Evolutionary conservation across 2,888 invertebrate genomes (phyloP).

Genomic region (Bombylius discolor): DNA sequence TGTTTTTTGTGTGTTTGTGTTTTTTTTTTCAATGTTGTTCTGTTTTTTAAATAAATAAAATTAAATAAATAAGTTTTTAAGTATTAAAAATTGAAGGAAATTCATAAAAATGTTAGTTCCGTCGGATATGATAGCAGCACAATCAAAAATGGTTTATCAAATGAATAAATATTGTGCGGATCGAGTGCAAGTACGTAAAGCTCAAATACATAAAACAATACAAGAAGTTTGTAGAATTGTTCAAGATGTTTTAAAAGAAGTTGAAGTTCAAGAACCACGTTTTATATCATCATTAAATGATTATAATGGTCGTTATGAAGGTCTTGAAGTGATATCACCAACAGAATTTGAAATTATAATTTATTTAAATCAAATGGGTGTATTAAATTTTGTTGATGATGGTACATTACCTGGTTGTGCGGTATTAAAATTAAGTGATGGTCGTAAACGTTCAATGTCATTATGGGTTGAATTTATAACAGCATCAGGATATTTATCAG

Average conservation of each 20-base stretch:
- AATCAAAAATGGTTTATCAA: slow-evolving; percentile 91
- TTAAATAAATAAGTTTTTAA: neutral
- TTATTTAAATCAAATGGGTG: slow-evolving; percentile 95
- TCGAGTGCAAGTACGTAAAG: slow-evolving; percentile 75
- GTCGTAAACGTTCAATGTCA: slow-evolving; percentile 92
- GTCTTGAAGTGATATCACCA: slow-evolving; percentile 84
- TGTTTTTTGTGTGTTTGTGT: too few species aligned
- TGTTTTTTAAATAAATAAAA: too few species aligned
- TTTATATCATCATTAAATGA: slow-evolving; percentile 86
- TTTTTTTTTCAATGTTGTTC: too few species aligned
- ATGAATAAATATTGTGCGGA: slow-evolving; percentile 91
- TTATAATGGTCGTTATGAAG: slow-evolving; percentile 82
- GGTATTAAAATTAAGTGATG: slow-evolving; percentile 87
- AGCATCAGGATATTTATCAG: slow-evolving; percentile 87
- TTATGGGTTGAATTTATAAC: slow-evolving; percentile 98
- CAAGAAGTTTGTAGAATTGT: slow-evolving; percentile 86
- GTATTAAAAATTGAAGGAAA: neutral
- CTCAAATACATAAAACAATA: slow-evolving; percentile 76
- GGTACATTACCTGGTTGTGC: slow-evolving; percentile 87
- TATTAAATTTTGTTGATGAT: slow-evolving; percentile 96
- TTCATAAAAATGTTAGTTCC: slow-evolving; percentile 67
- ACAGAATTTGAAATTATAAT: slow-evolving; percentile 91
- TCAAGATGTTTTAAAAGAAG: slow-evolving; percentile 89
- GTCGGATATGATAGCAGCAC: slow-evolving; percentile 87
- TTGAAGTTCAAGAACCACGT: slow-evolving; percentile 88